These are phyloP conservation scores for Oscheius sp. DNA, from an alignment of 2,888 invertebrate genomes.

Conservation along the genomic window DNA sequence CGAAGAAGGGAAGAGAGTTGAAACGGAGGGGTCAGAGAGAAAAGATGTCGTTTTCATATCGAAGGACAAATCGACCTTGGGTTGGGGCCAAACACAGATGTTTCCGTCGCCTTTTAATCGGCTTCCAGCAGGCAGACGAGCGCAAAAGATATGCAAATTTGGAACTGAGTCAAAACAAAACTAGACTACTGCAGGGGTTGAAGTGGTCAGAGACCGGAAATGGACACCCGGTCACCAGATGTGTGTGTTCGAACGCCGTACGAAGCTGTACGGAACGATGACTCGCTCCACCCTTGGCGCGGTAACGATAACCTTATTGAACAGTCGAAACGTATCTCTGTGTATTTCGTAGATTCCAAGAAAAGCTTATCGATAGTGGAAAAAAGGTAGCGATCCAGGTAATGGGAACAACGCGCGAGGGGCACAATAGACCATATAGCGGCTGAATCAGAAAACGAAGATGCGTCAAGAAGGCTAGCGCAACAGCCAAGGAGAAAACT, in stretches of 20 bases:
- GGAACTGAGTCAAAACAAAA: not conserved
- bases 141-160: not conserved
- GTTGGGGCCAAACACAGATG: constrained; percentile 15
- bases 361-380: not conserved
- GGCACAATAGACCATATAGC: not conserved
- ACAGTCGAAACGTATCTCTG: no score
- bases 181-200: not conserved
- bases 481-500: not conserved
- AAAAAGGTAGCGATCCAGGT: constrained; percentile 19
- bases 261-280: constrained; percentile 2
- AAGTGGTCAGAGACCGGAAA: constrained; percentile 7
- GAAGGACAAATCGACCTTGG: constrained; percentile 31
- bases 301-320: no score
- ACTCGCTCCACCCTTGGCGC: no score
- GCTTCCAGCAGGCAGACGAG: constrained; percentile 11
- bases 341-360: no score
- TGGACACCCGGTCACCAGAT: not conserved
- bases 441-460: constrained; percentile 9
- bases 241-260: not conserved
- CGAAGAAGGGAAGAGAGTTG: not conserved
- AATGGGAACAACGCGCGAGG: constrained; percentile 10
- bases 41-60: constrained; percentile 24
- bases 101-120: constrained; percentile 29
- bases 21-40: not conserved
- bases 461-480: not conserved